phyloP scores from a whole-genome alignment of 2,113 vertebrate genomes.

The Emydura subglobosa region DNA sequence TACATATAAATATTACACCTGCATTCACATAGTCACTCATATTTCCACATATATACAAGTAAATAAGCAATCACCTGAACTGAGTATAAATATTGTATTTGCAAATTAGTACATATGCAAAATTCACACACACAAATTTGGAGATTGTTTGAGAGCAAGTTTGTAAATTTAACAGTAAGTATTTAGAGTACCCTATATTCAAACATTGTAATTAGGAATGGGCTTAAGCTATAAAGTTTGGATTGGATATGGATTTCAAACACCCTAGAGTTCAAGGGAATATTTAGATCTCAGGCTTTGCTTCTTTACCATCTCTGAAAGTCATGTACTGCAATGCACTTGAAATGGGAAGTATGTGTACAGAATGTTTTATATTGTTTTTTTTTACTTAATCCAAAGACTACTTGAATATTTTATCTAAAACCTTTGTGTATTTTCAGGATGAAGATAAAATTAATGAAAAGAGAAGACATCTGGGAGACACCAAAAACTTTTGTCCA shows the following conservation, averaged over 20 bases:
- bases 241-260: neutral
- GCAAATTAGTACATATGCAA: neutral
- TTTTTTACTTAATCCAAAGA: neutral
- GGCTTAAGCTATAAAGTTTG: neutral
- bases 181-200: neutral
- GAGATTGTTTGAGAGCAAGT: neutral
- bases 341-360: neutral
- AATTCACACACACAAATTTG: neutral
- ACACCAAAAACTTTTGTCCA: constrained; percentile 92
- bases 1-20: neutral
- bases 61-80: neutral
- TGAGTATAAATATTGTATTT: neutral
- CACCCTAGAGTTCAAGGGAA: neutral
- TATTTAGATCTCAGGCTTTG: neutral
- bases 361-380: neutral
- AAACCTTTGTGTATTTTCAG: constrained; percentile 69
- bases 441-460: constrained; percentile 76
- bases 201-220: neutral
- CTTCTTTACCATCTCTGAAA: neutral
- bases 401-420: neutral
- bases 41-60: neutral
- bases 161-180: neutral
- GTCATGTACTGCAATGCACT: neutral
- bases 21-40: neutral
- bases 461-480: constrained; percentile 85